Conservation (phyloP, 2,888 invertebrate genomes). For the Caenorhabditis panamensis region DNA sequence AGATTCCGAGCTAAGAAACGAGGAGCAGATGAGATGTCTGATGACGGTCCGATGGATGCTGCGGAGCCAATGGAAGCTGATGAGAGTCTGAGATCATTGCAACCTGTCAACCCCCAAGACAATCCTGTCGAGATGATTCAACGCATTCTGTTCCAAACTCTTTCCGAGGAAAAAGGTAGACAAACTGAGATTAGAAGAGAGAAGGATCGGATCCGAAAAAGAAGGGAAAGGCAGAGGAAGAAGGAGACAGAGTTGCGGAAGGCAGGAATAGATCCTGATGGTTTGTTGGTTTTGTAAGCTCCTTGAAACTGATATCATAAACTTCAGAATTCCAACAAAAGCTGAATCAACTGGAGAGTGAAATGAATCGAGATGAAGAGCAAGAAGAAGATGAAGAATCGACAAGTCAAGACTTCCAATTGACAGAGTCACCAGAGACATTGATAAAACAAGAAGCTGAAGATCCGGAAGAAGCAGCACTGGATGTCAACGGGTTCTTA, state of each 20-base stretch:
- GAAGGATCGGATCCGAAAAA: constrained; percentile 48
- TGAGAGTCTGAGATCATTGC: background rate
- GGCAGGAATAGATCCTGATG: constrained; percentile 2
- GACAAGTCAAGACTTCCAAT: background rate
- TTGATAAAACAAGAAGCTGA: constrained; percentile 7
- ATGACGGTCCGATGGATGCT: background rate
- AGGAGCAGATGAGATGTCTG: background rate
- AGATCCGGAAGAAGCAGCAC: background rate
- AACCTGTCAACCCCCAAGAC: background rate
- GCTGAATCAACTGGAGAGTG: constrained; percentile 1
- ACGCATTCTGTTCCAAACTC: constrained; percentile 16
- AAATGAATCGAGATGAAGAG: background rate
- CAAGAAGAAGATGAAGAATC: background rate
- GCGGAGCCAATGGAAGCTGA: background rate
- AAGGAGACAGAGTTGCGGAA: constrained; percentile 19
- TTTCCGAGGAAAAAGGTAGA: constrained; percentile 18
- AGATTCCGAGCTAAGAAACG: constrained; percentile 36
- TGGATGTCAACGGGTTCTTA: constrained; percentile 1
- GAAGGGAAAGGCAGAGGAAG: constrained; percentile 39
- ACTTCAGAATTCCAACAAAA: constrained; percentile 3
- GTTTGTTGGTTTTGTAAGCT: constrained; percentile 16
- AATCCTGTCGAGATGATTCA: constrained; percentile 8
- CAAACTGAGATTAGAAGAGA: constrained; percentile 34
- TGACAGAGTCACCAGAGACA: background rate
- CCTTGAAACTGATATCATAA: background rate